Conservation (phyloP, 2,113 vertebrate genomes). For the Anolis sagrei region DNA sequence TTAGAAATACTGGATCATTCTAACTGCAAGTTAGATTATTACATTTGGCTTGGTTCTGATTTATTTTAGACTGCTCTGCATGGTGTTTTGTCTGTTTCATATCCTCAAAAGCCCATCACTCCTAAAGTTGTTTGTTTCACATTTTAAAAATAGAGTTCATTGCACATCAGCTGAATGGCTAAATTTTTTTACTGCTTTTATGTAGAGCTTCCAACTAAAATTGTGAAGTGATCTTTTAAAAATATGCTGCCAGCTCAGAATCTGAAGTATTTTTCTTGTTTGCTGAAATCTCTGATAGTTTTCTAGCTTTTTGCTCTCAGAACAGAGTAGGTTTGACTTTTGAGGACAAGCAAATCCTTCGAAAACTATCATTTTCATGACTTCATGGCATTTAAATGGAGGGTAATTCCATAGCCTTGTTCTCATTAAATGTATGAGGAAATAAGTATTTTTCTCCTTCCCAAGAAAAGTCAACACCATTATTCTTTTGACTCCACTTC, state of each 20-base stretch:
- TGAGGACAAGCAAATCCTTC: not conserved
- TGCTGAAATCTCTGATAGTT: not conserved
- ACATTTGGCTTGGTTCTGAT: not conserved
- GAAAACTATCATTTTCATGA: slow-evolving; percentile 10
- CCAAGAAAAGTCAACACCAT: slow-evolving; percentile 18
- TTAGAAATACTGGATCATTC: not conserved
- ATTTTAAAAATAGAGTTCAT: not conserved
- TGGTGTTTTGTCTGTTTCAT: not conserved
- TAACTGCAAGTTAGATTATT: not conserved
- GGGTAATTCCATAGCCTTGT: slow-evolving; percentile 1
- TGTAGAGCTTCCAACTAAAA: not conserved
- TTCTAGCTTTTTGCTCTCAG: not conserved
- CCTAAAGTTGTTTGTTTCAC: too few relatives aligned
- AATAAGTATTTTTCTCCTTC: slow-evolving; percentile 35
- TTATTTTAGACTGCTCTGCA: not conserved
- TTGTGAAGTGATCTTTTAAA: not conserved
- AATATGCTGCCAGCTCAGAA: not conserved
- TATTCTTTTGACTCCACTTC: slow-evolving; percentile 32
- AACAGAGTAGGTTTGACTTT: not conserved
- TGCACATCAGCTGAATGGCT: not conserved
- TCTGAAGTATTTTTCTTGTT: not conserved
- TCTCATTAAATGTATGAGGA: not conserved
- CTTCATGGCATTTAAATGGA: slow-evolving; percentile 8
- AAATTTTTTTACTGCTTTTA: not conserved
- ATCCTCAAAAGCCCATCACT: not conserved